These are phyloP conservation scores for Spizaetus ornatus DNA, from an alignment of 2,113 vertebrate species.

Conservation along the genomic window DNA sequence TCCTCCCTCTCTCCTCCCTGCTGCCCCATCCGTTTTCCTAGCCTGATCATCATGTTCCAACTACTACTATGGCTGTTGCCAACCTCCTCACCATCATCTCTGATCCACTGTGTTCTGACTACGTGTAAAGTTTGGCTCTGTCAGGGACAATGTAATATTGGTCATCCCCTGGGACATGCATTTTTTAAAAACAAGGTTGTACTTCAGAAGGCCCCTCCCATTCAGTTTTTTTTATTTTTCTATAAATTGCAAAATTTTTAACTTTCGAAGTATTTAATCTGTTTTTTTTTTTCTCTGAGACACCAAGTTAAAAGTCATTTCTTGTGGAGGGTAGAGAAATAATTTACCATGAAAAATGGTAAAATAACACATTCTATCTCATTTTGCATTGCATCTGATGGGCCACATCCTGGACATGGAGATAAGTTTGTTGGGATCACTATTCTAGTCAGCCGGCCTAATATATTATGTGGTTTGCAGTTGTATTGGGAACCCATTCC, in stretches of 20 bases:
- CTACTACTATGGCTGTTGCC: neutral
- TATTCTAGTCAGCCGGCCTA: neutral
- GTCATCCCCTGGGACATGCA: slow-evolving; percentile 33
- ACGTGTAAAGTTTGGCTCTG: neutral
- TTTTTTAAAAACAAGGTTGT: neutral
- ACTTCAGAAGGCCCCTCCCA: neutral
- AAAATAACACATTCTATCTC: neutral
- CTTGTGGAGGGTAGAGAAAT: neutral
- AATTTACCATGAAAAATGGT: neutral
- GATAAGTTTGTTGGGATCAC: neutral
- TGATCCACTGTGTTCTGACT: neutral
- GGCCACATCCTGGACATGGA: neutral
- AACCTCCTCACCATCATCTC: neutral
- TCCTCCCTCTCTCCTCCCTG: neutral
- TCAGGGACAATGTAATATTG: slow-evolving; percentile 14
- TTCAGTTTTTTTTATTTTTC: neutral
- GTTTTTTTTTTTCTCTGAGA: neutral
- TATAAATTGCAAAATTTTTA: neutral
- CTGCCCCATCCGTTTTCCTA: neutral
- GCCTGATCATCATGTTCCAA: neutral
- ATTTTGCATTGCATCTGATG: neutral
- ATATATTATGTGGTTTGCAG: neutral
- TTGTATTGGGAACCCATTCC: neutral
- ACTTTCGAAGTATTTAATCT: neutral
- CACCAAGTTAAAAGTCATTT: neutral